These are phyloP conservation scores for Pteria penguin DNA, from an alignment of 2,888 invertebrate genomes.

Conservation along the genomic window DNA sequence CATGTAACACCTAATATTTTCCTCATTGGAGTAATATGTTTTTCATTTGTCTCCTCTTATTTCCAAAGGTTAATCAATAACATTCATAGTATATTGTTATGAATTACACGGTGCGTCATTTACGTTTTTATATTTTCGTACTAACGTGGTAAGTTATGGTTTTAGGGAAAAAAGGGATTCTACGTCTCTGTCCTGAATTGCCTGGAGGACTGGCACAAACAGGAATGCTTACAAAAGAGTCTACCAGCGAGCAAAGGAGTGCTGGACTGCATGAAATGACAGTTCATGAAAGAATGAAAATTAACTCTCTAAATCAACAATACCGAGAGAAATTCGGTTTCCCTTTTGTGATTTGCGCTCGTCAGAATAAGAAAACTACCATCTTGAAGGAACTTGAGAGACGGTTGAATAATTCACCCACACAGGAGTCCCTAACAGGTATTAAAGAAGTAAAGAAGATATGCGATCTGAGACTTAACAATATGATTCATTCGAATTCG, in stretches of 20 bases:
- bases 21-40: no score
- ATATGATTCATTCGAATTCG: constrained; percentile 46
- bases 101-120: no score
- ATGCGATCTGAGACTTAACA: constrained; percentile 51
- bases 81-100: no score
- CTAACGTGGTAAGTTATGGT: no score
- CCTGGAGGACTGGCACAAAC: constrained; percentile 56
- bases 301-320: constrained; percentile 49
- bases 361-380: constrained; percentile 65
- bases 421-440: constrained; percentile 54
- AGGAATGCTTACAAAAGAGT: constrained; percentile 58
- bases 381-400: constrained; percentile 56
- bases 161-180: constrained; percentile 63
- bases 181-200: constrained; percentile 65
- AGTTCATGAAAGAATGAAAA: constrained; percentile 44
- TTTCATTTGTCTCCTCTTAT: no score
- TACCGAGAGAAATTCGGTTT: constrained; percentile 66
- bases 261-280: constrained; percentile 58
- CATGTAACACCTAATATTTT: no score
- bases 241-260: constrained; percentile 53
- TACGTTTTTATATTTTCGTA: no score
- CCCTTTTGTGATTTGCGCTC: constrained; percentile 68
- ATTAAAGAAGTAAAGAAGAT: constrained; percentile 67
- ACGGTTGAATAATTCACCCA: constrained; percentile 48
- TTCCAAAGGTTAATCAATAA: no score